Evolutionary conservation across 2,888 invertebrate genomes (phyloP).

Genomic region (Tachina lurida): DNA sequence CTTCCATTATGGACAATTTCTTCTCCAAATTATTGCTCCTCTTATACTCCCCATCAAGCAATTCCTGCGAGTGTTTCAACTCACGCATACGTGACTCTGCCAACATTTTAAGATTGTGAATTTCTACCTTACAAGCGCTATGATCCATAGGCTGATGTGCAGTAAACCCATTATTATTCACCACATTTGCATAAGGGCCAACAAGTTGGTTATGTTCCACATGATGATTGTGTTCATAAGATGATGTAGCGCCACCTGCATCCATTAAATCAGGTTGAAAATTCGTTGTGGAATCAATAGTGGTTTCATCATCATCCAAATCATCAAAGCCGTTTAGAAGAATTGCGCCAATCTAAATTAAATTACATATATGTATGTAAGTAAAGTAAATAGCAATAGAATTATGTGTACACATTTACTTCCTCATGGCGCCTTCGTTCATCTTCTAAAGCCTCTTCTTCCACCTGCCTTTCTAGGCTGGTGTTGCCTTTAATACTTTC

Average conservation of each 20-base stretch:
- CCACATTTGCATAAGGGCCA: constrained; percentile 43
- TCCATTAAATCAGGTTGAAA: constrained; percentile 75
- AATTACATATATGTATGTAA: background rate
- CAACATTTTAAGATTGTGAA: constrained; percentile 78
- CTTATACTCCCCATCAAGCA: constrained; percentile 76
- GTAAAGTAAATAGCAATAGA: background rate
- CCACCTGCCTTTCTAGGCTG: constrained; percentile 86
- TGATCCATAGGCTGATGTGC: constrained; percentile 15
- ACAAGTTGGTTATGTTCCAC: constrained; percentile 9
- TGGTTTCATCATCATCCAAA: constrained; percentile 87
- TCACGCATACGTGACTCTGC: constrained; percentile 84
- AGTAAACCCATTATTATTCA: constrained; percentile 20
- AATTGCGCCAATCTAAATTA: constrained; percentile 85
- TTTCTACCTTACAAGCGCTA: constrained; percentile 71
- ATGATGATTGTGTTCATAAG: constrained; percentile 33
- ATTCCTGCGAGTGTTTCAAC: constrained; percentile 83
- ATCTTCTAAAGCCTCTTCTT: constrained; percentile 88
- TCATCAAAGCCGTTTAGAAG: constrained; percentile 88
- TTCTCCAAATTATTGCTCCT: constrained; percentile 83
- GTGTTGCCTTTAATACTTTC: constrained; percentile 87
- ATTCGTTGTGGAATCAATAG: constrained; percentile 85
- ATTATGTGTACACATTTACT: constrained; percentile 80
- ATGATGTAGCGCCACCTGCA: background rate
- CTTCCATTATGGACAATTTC: constrained; percentile 85
- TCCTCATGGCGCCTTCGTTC: constrained; percentile 87